A percentile compares a stretch with the other conserved stretches of the same genome.
Conservation (phyloP, 1,140 invertebrate species). For the Andrena cerasifolii region DNA sequence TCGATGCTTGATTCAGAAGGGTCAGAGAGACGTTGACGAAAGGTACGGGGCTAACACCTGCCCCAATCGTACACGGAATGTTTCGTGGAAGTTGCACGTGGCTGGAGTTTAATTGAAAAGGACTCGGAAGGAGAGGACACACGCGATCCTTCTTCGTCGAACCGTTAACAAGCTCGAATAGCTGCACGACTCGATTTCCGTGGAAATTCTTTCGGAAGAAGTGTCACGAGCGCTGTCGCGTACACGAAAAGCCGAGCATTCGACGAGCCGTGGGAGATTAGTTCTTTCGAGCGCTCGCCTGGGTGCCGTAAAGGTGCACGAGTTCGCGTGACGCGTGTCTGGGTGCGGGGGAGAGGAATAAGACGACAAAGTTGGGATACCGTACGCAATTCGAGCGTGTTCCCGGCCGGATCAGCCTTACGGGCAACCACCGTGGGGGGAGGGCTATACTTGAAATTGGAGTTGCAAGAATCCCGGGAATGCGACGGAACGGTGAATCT, state of each 20-base stretch:
- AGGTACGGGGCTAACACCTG: no score
- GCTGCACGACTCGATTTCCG: conserved; percentile 5
- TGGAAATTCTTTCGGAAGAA: not conserved
- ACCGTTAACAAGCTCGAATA: conserved; percentile 10
- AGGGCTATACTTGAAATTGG: conserved; percentile 28
- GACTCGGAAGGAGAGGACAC: not conserved
- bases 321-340: not conserved
- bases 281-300: not conserved
- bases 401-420: not conserved
- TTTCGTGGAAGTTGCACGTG: not conserved
- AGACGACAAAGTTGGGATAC: not conserved
- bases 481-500: conserved; percentile 25
- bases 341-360: not conserved
- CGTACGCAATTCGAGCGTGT: not conserved
- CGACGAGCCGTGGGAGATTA: not conserved
- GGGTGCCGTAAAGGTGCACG: not conserved
- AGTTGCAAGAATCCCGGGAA: conserved; percentile 29
- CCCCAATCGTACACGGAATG: not conserved
- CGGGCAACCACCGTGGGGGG: conserved; percentile 13
- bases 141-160: not conserved
- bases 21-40: no score
- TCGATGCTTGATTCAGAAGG: no score
- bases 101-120: not conserved
- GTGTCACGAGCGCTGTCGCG: not conserved
- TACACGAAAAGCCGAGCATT: not conserved